These are phyloP conservation scores for Parnassius mnemosyne DNA, from an alignment of 2,888 invertebrate genomes.

Conservation along the genomic window DNA sequence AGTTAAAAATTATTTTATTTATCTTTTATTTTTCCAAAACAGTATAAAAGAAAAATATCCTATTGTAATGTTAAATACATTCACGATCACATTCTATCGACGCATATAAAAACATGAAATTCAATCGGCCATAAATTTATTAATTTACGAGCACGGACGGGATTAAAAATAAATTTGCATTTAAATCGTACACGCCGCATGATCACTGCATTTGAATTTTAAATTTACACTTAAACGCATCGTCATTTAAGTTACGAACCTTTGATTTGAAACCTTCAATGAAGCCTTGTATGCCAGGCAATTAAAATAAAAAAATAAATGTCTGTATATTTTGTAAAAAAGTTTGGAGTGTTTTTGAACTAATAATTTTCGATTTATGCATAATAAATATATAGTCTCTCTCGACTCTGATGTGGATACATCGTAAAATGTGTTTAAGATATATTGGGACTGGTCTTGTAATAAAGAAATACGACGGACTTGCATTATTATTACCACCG, in stretches of 20 bases:
- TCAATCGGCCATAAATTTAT: conserved; percentile 30
- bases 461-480: conserved; percentile 20
- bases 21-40: no score
- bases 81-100: conserved; percentile 18
- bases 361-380: no score
- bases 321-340: no score
- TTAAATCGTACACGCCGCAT: conserved; percentile 16
- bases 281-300: conserved; percentile 4
- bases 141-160: conserved; percentile 25
- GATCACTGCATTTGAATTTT: conserved; percentile 16
- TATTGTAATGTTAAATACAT: conserved; percentile 14
- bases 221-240: conserved; percentile 6
- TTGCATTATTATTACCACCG: conserved; percentile 11
- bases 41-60: conserved; percentile 7
- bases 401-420: neutral
- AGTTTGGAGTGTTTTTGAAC: no score
- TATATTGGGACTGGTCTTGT: conserved; percentile 14
- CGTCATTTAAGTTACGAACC: neutral
- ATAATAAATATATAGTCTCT: no score
- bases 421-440: conserved; percentile 24
- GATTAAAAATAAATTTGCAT: conserved; percentile 30
- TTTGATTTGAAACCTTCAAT: conserved; percentile 6
- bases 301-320: neutral
- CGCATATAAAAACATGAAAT: conserved; percentile 15
- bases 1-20: no score